Percentiles rank a stretch among this genome's conserved stretches.
Evolutionary conservation across 2,113 vertebrate species (phyloP).

Genomic region (Camelus bactrianus): DNA sequence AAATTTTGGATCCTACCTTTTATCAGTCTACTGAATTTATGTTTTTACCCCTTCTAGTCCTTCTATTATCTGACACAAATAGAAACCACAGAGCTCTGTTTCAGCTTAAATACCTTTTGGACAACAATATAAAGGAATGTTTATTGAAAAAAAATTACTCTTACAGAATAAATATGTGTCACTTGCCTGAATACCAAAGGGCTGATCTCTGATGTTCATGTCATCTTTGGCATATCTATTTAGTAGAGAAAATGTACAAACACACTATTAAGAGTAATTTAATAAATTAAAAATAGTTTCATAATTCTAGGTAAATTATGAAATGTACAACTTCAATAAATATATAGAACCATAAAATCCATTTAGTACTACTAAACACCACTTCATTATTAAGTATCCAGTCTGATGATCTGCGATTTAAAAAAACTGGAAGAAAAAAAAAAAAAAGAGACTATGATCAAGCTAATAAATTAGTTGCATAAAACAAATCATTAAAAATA

Average conservation of each 20-base stretch:
- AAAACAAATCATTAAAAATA: conserved; percentile 27
- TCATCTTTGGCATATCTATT: conserved; percentile 98
- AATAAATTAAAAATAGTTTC: conserved; percentile 2
- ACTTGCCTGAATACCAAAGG: conserved; percentile 98
- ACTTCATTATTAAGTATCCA: not conserved
- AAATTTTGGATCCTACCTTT: conserved; percentile 29
- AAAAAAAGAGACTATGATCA: conserved; percentile 49
- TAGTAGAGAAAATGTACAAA: conserved; percentile 70
- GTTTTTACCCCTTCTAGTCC: not conserved
- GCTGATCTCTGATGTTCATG: conserved; percentile 99
- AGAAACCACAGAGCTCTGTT: not conserved
- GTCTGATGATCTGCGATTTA: not conserved
- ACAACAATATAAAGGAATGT: conserved; percentile 65
- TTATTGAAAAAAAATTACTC: conserved; percentile 75
- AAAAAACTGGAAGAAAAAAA: not conserved
- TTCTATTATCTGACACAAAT: conserved; percentile 21
- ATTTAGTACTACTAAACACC: conserved; percentile 23
- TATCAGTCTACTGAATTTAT: not conserved
- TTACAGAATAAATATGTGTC: conserved; percentile 68
- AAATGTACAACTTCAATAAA: conserved; percentile 17
- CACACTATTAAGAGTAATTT: conserved; percentile 42
- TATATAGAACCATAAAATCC: not conserved
- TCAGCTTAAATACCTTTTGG: conserved; percentile 21
- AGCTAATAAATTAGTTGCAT: not conserved
- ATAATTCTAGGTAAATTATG: conserved; percentile 37